Conservation (phyloP, 64 coral and sea anemone genomes). For the Stichodactyla mertensii region DNA sequence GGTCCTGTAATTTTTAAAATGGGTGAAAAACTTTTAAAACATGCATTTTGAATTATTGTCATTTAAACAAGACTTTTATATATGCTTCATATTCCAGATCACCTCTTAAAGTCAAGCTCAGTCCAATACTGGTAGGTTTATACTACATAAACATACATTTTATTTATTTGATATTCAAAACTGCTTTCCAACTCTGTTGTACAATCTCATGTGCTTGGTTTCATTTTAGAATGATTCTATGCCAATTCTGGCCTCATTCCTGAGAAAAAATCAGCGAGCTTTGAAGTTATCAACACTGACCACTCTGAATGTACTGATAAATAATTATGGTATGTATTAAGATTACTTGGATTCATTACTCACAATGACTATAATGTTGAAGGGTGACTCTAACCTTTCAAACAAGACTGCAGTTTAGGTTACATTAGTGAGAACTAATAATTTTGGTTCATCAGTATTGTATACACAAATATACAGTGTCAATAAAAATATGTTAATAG, state of each 20-base stretch:
- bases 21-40: too few relatives aligned
- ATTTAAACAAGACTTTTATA: not conserved
- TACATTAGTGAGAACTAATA: too few relatives aligned
- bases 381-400: too few relatives aligned
- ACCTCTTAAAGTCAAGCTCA: slow-evolving; percentile 76
- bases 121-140: slow-evolving; percentile 78
- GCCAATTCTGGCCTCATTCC: slow-evolving; percentile 91
- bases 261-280: slow-evolving; percentile 95
- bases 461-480: too few relatives aligned
- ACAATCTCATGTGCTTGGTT: not conserved
- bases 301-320: slow-evolving; percentile 78
- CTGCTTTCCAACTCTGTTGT: not conserved
- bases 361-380: too few relatives aligned
- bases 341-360: too few relatives aligned
- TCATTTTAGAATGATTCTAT: slow-evolving; percentile 77
- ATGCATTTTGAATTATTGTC: not conserved
- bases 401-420: too few relatives aligned
- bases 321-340: slow-evolving; percentile 70
- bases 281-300: slow-evolving; percentile 86
- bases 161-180: not conserved
- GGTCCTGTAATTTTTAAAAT: too few relatives aligned
- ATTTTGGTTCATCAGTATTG: too few relatives aligned
- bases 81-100: slow-evolving; percentile 48
- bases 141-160: not conserved
- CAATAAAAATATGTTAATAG: too few relatives aligned